phyloP scores from a whole-genome alignment of 37 sponge, comb jelly and placozoan genomes.

The Eunapius fragilis region DNA sequence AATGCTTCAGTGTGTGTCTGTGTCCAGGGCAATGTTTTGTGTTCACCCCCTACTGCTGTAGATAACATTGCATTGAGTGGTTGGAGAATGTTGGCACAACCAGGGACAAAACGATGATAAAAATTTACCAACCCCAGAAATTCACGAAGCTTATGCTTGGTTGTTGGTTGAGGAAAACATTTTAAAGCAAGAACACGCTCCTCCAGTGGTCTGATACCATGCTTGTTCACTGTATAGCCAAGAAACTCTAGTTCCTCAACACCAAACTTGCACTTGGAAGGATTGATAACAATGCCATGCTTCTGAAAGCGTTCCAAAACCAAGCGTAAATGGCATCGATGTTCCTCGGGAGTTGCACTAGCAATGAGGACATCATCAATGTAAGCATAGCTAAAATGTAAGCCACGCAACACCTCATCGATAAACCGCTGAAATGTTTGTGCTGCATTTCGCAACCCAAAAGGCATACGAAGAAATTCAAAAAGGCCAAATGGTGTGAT shows the following conservation, averaged over 20 bases:
- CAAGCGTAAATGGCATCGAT: conserved; percentile 19
- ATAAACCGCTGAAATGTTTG: conserved; percentile 65
- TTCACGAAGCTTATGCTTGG: not conserved
- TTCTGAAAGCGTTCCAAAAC: not conserved
- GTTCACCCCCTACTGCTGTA: no score
- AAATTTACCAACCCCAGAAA: conserved; percentile 35
- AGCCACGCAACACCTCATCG: conserved; percentile 54
- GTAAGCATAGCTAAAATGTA: conserved; percentile 14
- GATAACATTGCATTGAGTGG: conserved; percentile 1
- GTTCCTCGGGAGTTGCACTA: conserved; percentile 30
- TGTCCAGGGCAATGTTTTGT: no score
- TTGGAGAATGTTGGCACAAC: conserved; percentile 6
- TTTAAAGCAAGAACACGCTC: not conserved
- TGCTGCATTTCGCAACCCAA: conserved; percentile 34
- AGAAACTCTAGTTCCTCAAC: not conserved
- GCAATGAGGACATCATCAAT: conserved; percentile 50
- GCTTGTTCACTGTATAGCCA: not conserved
- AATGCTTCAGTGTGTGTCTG: no score
- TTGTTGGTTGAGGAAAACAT: not conserved
- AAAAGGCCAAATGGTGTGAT: conserved; percentile 56
- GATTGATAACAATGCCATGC: not conserved
- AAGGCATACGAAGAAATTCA: conserved; percentile 39
- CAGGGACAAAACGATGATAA: conserved; percentile 28
- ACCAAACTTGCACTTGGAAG: no score
- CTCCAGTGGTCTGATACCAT: conserved; percentile 8